Percentiles rank a stretch among this genome's conserved stretches.
phyloP scores from a whole-genome alignment of 2,797 vertebrate genomes.

The Aplochiton taeniatus region DNA sequence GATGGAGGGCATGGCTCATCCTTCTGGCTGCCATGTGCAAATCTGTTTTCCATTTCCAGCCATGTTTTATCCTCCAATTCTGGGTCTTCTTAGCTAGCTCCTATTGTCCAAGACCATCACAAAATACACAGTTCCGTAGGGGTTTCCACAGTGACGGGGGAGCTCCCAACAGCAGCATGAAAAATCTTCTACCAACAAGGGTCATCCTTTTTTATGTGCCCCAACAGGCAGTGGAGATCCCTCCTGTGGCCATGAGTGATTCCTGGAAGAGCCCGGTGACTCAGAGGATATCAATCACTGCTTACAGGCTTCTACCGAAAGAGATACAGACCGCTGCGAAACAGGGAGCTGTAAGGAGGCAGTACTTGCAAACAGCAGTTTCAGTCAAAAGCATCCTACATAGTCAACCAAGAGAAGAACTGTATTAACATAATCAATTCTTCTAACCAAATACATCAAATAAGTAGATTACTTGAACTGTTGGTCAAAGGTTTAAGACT shows the following conservation, averaged over 20 bases:
- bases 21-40: conserved; percentile 48
- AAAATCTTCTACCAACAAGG: conserved; percentile 46
- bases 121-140: neutral
- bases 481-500: too few species aligned
- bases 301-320: conserved; percentile 43
- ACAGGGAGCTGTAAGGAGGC: neutral
- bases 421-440: too few species aligned
- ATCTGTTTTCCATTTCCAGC: conserved; percentile 25
- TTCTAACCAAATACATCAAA: too few species aligned
- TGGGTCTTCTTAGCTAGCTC: neutral
- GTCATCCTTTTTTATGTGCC: conserved; percentile 54
- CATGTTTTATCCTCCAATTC: neutral
- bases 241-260: conserved; percentile 59
- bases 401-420: too few species aligned
- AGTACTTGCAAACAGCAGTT: too few species aligned
- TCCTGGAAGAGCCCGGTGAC: conserved; percentile 54
- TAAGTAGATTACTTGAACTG: too few species aligned
- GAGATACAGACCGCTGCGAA: conserved; percentile 29
- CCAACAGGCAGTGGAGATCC: conserved; percentile 55
- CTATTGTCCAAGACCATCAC: conserved; percentile 34
- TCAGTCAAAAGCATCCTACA: too few species aligned
- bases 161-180: conserved; percentile 39
- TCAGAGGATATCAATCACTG: conserved; percentile 65
- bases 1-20: conserved; percentile 43
- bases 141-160: conserved; percentile 30